These are phyloP conservation scores for Sakesphorus luctuosus DNA, from an alignment of 2,113 vertebrate genomes.

Conservation along the genomic window DNA sequence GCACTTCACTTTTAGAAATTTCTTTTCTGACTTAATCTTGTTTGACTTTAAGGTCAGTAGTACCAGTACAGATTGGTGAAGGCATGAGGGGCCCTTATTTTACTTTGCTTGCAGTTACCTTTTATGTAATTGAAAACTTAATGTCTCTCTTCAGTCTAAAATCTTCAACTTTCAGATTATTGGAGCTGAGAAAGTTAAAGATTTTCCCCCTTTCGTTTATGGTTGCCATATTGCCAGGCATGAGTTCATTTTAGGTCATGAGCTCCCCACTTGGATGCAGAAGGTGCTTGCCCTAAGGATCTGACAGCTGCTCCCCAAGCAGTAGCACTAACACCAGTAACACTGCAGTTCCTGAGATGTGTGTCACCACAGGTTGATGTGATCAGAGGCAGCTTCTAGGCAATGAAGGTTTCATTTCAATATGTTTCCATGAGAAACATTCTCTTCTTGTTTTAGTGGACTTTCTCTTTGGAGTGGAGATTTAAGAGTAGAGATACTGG, in stretches of 20 bases:
- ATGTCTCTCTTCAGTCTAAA: background rate
- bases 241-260: fast-evolving
- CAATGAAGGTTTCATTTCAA: background rate
- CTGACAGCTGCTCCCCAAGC: background rate
- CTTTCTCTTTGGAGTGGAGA: background rate
- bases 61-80: background rate
- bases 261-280: background rate
- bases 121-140: background rate
- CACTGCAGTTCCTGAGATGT: background rate
- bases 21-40: background rate
- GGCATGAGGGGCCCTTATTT: background rate
- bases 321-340: background rate
- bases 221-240: background rate
- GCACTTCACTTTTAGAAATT: background rate
- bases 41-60: background rate
- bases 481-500: background rate
- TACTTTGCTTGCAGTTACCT: background rate
- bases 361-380: background rate
- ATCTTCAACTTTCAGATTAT: background rate
- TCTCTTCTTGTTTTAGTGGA: background rate
- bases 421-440: background rate
- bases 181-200: background rate
- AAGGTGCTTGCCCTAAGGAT: background rate
- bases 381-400: background rate
- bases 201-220: background rate